Base-by-base conservation (phyloP, 2,113 vertebrate genomes). In the Lichenostomus cassidix region DNA sequence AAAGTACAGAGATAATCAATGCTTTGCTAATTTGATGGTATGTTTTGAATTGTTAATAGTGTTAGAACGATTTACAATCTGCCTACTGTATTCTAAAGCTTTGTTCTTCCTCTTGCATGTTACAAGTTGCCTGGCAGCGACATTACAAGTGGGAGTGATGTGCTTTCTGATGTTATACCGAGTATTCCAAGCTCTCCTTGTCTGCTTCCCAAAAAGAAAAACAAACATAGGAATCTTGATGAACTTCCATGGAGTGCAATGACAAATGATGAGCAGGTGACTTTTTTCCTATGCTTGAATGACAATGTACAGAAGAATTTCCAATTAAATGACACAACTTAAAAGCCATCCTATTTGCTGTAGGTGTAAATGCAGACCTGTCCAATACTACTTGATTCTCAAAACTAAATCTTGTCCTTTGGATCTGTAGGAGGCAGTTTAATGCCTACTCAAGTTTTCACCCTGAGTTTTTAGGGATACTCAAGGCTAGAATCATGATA, bases 221-320 rank as follows among this genome's bases (percentile, higher is more conserved):
- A 98, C 68, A 99, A 99, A 90, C 99, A 99, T 47, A 97, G 98
- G 82, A 99, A 99, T 97, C 98, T 99, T 78, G 99, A 99, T 94
- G 99, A 99, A 84, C 98, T 99, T 78, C 99, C 99, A 24, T 99
- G 99, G 99, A 99, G 99, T 70, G 99, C 99, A 19, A 99, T 99
- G 99, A 99, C 99, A 84, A 99, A 99, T 27, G 99, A 99, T 92
- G 99, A 99, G 75, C 99, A 99, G 98, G 99, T 99, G 97, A 68
- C 11, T 65, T 42, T 80, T 53, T 90, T 50, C 46, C 49, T 83
- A 21, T 83, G 25, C 88, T 31, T 67, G 39, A 73, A 77, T 29
- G 74, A 50, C 69, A 58, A 17, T 35, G 31, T 68, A 27, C 27
- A 71, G 78, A 77, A 86, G 80, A 92, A 68, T 83, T 80, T 58